A percentile compares a stretch with the other conserved stretches of the same genome.
Conservation (phyloP, 2,797 vertebrate species). For the Tamandua tetradactyla region DNA sequence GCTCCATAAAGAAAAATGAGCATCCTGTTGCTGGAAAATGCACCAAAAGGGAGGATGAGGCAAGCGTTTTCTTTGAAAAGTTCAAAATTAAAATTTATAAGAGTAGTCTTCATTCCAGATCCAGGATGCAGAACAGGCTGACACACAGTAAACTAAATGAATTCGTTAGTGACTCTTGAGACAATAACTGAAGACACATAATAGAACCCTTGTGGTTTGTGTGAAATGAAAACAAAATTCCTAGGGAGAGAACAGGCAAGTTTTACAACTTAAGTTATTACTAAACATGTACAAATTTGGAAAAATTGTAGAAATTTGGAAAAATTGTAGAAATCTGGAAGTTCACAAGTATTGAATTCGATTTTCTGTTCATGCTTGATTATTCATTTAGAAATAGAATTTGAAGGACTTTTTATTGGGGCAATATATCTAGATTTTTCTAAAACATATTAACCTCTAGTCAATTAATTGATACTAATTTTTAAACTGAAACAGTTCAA, state of each 20-base stretch:
- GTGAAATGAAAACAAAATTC: constrained; percentile 52
- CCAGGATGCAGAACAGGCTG: neutral
- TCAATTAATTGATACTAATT: neutral
- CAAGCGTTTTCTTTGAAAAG: constrained; percentile 53
- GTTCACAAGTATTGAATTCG: neutral
- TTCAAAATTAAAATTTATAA: constrained; percentile 50
- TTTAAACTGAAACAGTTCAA: neutral
- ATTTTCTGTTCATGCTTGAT: neutral
- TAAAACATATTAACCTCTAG: neutral
- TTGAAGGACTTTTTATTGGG: neutral
- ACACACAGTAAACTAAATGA: neutral
- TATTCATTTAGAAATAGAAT: constrained; percentile 28
- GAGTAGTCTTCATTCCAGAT: neutral
- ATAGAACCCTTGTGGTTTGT: constrained; percentile 1
- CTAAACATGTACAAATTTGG: neutral
- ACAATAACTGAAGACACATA: neutral
- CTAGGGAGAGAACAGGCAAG: neutral
- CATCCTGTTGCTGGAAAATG: neutral
- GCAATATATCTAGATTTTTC: neutral
- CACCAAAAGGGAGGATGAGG: neutral
- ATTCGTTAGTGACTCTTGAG: neutral
- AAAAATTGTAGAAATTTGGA: neutral
- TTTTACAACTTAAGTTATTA: neutral
- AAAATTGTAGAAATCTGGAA: neutral
- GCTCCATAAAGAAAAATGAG: neutral